A percentile compares a stretch with the other conserved stretches of the same genome.
Conservation (phyloP, 2,797 vertebrate species). For the Arctocebus calabarensis region DNA sequence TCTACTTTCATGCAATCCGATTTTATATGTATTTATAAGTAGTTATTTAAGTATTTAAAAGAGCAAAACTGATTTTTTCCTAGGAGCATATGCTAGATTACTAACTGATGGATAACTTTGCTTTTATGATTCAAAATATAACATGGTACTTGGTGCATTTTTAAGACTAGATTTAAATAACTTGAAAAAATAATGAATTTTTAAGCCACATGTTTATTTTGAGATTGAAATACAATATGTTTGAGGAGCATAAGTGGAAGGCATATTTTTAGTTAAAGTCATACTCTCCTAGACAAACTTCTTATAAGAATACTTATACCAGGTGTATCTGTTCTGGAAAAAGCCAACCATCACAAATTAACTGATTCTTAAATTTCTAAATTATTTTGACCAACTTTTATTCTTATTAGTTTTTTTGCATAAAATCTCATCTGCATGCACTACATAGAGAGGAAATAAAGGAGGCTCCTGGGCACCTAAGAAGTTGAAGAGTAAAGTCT, state of each 20-base stretch:
- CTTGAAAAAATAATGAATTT: constrained; percentile 27
- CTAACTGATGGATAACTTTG: neutral
- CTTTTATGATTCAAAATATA: neutral
- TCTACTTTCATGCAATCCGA: neutral
- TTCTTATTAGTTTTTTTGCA: neutral
- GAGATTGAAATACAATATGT: neutral
- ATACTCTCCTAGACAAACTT: neutral
- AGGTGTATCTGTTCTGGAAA: neutral
- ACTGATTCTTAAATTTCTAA: neutral
- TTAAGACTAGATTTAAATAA: neutral
- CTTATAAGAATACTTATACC: neutral
- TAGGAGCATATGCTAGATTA: neutral
- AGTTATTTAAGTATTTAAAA: neutral
- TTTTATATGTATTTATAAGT: neutral
- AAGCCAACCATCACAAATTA: neutral
- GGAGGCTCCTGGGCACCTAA: fast-evolving
- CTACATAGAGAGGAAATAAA: neutral
- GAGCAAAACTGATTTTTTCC: neutral
- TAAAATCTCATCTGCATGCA: neutral
- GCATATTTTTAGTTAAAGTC: neutral
- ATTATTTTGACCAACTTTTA: neutral
- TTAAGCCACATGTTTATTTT: neutral
- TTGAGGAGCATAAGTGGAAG: neutral
- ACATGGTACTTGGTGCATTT: neutral
- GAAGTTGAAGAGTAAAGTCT: neutral